These are phyloP conservation scores for Calidris pygmaea DNA, from an alignment of 2,113 vertebrate species.

Conservation along the genomic window DNA sequence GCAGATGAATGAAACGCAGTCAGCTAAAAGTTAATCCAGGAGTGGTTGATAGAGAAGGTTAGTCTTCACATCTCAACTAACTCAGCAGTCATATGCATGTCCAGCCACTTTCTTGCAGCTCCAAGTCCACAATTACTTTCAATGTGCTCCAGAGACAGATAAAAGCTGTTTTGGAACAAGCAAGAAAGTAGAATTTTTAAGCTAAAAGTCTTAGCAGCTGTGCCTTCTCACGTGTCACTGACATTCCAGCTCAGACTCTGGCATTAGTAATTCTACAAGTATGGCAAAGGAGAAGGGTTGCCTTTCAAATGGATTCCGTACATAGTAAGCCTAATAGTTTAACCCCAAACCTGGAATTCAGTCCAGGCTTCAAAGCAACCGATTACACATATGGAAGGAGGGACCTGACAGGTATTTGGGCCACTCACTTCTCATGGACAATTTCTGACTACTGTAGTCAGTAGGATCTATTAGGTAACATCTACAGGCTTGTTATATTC, in stretches of 20 bases:
- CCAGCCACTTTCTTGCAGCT: neutral
- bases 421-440: neutral
- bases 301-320: neutral
- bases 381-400: neutral
- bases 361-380: neutral
- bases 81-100: neutral
- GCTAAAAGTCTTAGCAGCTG: neutral
- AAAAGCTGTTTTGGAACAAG: neutral
- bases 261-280: neutral
- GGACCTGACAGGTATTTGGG: neutral
- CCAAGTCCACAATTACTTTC: neutral
- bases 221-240: neutral
- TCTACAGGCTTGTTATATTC: neutral
- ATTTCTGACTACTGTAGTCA: neutral
- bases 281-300: neutral
- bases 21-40: neutral
- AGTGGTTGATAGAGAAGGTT: neutral
- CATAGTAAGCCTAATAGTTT: neutral
- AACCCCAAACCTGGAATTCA: neutral
- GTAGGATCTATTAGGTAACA: neutral
- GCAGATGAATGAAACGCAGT: neutral
- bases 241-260: neutral
- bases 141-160: neutral
- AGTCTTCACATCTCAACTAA: neutral
- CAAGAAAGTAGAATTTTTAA: neutral